phyloP scores from a whole-genome alignment of 2,797 vertebrate genomes.

The Myoxocephalus aenaeus region DNA sequence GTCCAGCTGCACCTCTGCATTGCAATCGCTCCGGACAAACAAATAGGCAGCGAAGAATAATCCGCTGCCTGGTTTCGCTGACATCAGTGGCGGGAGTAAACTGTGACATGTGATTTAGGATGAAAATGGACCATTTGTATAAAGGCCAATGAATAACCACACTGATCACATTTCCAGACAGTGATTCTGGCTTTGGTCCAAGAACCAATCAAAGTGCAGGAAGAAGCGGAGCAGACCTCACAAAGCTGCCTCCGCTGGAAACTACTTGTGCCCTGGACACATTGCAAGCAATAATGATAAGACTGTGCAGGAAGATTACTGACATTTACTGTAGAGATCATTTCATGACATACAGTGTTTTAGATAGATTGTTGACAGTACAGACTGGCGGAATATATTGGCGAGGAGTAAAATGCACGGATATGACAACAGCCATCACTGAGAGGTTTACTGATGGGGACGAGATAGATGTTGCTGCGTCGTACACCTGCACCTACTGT shows the following conservation, averaged over 20 bases:
- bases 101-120: conserved; percentile 45
- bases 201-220: conserved; percentile 64
- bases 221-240: conserved; percentile 45
- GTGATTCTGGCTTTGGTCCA: conserved; percentile 57
- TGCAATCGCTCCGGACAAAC: conserved; percentile 37
- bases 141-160: conserved; percentile 56
- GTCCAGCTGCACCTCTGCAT: neutral
- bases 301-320: neutral
- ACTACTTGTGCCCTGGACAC: conserved; percentile 22
- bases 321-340: conserved; percentile 13
- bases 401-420: too few species aligned
- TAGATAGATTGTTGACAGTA: neutral
- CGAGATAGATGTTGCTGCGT: neutral
- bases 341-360: conserved; percentile 1
- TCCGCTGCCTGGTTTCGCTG: conserved; percentile 19
- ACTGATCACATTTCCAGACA: conserved; percentile 68
- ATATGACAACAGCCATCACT: neutral
- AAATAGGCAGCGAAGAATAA: conserved; percentile 21
- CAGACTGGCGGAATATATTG: neutral
- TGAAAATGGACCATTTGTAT: conserved; percentile 52
- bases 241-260: conserved; percentile 45
- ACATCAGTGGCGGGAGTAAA: conserved; percentile 40
- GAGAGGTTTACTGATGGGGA: neutral
- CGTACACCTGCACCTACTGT: neutral
- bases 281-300: conserved; percentile 53